phyloP scores from a whole-genome alignment of 2,888 invertebrate genomes.

The Andricus quercusramuli region DNA sequence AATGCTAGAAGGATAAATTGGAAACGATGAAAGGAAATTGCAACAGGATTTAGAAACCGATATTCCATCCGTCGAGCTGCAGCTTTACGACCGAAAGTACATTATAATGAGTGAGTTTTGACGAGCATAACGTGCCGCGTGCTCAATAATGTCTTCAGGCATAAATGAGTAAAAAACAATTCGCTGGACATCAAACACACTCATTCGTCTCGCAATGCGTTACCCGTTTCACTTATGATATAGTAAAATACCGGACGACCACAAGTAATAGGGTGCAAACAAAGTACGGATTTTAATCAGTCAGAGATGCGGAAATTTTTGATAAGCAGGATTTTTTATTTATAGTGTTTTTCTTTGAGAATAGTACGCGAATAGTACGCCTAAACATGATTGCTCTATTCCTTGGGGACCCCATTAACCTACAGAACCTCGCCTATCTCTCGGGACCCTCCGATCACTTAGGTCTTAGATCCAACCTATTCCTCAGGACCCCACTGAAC shows the following conservation, averaged over 20 bases:
- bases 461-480: too few relatives aligned
- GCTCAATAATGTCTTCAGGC: slow-evolving; percentile 19
- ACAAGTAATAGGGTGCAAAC: neutral
- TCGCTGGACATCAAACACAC: slow-evolving; percentile 10
- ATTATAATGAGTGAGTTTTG: neutral
- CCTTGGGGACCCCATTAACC: too few relatives aligned
- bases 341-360: too few relatives aligned
- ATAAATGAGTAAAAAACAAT: slow-evolving; percentile 25
- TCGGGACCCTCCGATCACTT: too few relatives aligned
- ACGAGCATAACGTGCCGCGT: neutral
- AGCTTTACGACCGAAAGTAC: neutral
- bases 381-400: too few relatives aligned
- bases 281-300: neutral
- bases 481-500: too few relatives aligned
- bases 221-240: slow-evolving; percentile 6
- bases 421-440: too few relatives aligned
- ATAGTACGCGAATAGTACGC: too few relatives aligned
- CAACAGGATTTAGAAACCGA: neutral
- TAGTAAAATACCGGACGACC: neutral
- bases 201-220: slow-evolving; percentile 18
- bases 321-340: too few relatives aligned
- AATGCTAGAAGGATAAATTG: too few relatives aligned
- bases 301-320: neutral
- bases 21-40: neutral
- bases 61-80: neutral